A percentile compares a stretch with the other conserved stretches of the same genome.
Evolutionary conservation across 2,113 vertebrate species (phyloP).

Genomic region (Laticauda laticaudata): DNA sequence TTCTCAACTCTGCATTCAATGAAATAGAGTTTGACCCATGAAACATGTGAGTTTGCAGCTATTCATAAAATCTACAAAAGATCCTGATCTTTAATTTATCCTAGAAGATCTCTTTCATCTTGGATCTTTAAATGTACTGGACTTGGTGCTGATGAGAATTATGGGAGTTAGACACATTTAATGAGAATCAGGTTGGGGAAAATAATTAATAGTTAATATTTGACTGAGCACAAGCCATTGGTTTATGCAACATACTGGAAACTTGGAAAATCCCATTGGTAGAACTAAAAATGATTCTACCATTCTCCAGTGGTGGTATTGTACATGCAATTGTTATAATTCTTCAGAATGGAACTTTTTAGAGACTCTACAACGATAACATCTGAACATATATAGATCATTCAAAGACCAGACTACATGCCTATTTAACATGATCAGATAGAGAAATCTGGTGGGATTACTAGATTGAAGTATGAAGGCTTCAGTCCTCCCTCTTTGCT

Average conservation of each 20-base stretch:
- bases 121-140: neutral
- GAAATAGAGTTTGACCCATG: neutral
- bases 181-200: neutral
- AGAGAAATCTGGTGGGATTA: neutral
- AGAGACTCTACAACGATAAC: neutral
- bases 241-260: neutral
- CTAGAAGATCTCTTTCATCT: neutral
- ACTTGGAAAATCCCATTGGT: neutral
- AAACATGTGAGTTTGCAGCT: neutral
- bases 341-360: neutral
- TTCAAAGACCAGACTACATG: neutral
- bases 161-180: neutral
- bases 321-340: neutral
- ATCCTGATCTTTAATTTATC: neutral
- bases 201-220: neutral
- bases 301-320: neutral
- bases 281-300: neutral
- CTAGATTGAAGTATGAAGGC: neutral
- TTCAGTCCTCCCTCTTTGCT: neutral
- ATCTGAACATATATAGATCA: neutral
- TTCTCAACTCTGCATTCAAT: neutral
- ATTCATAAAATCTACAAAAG: neutral
- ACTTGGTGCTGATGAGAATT: neutral
- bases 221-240: neutral
- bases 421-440: neutral